Evolutionary conservation across 2,113 vertebrate species (phyloP), one percentile per base, ranked within the genome.

Genomic region (Coregonus clupeaformis): DNA sequence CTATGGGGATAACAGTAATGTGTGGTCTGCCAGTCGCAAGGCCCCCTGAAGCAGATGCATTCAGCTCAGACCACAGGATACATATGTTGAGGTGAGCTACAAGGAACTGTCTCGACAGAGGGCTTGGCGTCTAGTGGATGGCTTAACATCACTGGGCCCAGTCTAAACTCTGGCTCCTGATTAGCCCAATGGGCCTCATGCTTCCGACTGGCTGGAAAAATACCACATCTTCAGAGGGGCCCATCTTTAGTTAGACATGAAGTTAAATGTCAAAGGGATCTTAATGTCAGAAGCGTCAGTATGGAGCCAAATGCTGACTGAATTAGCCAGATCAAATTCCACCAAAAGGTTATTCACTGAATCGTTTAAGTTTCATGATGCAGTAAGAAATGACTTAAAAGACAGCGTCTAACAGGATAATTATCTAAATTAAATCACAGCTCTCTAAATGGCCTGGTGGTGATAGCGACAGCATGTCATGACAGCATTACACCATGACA

Each of bases 31-130:
- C 68, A 72, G 72, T 81, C 42, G 77, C 66, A n/a, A 49, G 83
- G 64, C 72, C 69, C 25, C 72, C 71, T 55, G 72, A 86, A 71
- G 82, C 76, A 66, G 77, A 71, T 25, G 45, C 74, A 75, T 88
- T 86, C 83, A 79, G 79, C 49, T 27, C 36, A 55, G 73, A 84
- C 84, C 77, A 71, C 84, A 85, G 69, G 45, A 70, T 72, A 79
- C 47, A 73, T 42, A 82, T 69, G 74, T 72, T 85, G 81, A 83
- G 81, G 80, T 84, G 78, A 78, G 75, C 72, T 71, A 14, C 32
- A 69, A 74, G 63, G 68, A 85, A 79, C 79, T 73, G 60, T 86
- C 70, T 25, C 20, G 1, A 22, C 32, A 74, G 71, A 72, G 69
- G 42, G 22, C 75, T 65, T 82, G 87, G 86, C 74, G 74, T 84